phyloP scores from a whole-genome alignment of 2,888 invertebrate species.

The Branchipolynoe longqiensis region DNA sequence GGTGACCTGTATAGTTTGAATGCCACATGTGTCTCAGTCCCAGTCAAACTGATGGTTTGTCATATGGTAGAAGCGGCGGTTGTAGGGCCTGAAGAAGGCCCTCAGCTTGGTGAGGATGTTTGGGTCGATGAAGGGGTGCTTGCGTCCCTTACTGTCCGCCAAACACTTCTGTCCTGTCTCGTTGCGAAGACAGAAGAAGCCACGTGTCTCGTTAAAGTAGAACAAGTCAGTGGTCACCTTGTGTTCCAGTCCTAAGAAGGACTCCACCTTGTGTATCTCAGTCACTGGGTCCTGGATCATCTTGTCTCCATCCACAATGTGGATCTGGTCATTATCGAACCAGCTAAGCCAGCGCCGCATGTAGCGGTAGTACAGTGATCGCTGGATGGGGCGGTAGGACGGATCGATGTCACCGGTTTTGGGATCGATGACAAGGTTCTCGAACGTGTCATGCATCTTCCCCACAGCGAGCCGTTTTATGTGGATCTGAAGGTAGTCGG shows the following conservation, averaged over 20 bases:
- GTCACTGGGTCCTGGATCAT: constrained; percentile 74
- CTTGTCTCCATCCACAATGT: constrained; percentile 89
- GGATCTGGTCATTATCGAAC: constrained; percentile 94
- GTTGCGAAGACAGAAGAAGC: constrained; percentile 90
- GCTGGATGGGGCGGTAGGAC: constrained; percentile 81
- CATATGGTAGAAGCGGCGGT: constrained; percentile 85
- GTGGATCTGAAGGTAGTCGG: constrained; percentile 97
- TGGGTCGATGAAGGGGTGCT: constrained; percentile 93
- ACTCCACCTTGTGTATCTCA: constrained; percentile 76
- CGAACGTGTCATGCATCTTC: constrained; percentile 74
- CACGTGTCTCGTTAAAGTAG: constrained; percentile 98
- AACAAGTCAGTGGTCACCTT: constrained; percentile 87
- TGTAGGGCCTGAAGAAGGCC: constrained; percentile 73
- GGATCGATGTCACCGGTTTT: constrained; percentile 80
- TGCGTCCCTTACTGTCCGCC: constrained; percentile 92
- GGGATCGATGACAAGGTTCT: constrained; percentile 79
- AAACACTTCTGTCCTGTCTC: constrained; percentile 90
- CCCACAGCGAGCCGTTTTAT: constrained; percentile 82
- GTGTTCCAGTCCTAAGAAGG: constrained; percentile 76
- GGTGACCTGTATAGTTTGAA: too few relatives aligned
- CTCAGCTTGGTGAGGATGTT: constrained; percentile 82
- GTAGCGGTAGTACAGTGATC: constrained; percentile 84
- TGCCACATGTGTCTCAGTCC: too few relatives aligned
- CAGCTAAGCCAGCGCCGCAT: constrained; percentile 95
- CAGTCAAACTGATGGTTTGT: constrained; percentile 95